Conservation (phyloP, 2,797 vertebrate genomes). For the Lophius americanus region DNA sequence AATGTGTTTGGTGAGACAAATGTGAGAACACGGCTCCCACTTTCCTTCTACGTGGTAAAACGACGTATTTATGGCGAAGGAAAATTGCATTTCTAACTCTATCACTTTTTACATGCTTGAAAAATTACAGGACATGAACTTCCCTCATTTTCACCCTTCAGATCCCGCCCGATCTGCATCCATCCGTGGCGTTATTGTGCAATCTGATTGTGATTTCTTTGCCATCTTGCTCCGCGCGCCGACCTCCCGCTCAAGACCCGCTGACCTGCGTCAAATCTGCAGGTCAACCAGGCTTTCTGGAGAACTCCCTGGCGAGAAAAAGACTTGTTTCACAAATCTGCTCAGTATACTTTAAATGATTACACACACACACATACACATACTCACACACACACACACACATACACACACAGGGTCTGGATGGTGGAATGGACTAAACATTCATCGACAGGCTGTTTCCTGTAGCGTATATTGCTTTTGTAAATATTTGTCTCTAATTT, state of each 20-base stretch:
- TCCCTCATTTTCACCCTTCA: conserved; percentile 30
- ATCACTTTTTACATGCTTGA: conserved; percentile 57
- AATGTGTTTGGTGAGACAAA: conserved; percentile 9
- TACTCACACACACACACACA: conserved; percentile 17
- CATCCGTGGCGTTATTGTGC: conserved; percentile 66
- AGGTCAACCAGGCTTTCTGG: conserved; percentile 89
- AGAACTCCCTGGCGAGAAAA: conserved; percentile 90
- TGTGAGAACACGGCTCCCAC: conserved; percentile 24
- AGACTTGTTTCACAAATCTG: conserved; percentile 90
- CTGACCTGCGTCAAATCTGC: conserved; percentile 92
- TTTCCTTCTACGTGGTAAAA: conserved; percentile 31
- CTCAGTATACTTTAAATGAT: conserved; percentile 89
- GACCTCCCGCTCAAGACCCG: conserved; percentile 72
- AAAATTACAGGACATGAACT: conserved; percentile 53
- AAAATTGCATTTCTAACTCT: conserved; percentile 31
- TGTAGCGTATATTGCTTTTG: conserved; percentile 86
- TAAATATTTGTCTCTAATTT: conserved; percentile 96
- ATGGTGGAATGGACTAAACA: conserved; percentile 88
- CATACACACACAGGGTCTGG: neutral
- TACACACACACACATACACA: conserved; percentile 44
- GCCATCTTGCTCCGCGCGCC: conserved; percentile 28
- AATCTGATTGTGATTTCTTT: conserved; percentile 62
- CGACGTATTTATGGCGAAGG: neutral
- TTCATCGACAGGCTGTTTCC: conserved; percentile 92
- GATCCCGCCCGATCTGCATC: conserved; percentile 59